Conservation (phyloP, 2,888 invertebrate species). For the Oscheius sp. region DNA sequence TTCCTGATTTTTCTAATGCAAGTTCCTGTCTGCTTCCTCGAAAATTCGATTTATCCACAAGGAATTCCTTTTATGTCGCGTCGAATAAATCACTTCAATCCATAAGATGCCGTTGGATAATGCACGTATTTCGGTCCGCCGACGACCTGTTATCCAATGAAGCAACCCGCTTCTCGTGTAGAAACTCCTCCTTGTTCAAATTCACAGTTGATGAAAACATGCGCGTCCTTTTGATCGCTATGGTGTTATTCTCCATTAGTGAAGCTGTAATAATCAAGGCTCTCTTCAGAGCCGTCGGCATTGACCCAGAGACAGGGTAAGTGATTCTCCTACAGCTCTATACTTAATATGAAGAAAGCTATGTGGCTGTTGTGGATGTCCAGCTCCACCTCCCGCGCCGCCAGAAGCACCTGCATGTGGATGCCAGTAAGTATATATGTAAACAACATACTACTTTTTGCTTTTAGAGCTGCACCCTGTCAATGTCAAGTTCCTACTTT, state of each 20-base stretch:
- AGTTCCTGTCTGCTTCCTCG: too few species aligned
- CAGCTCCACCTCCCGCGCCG: constrained; percentile 11
- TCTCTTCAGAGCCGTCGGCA: constrained; percentile 15
- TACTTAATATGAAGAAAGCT: background rate
- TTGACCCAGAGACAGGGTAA: constrained; percentile 22
- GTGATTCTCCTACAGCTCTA: background rate
- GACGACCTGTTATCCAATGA: background rate
- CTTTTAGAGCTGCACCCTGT: background rate
- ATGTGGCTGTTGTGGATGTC: constrained; percentile 24
- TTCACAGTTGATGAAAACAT: too few species aligned
- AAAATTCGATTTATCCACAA: too few species aligned
- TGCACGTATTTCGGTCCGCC: constrained; percentile 27
- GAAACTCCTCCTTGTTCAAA: too few species aligned
- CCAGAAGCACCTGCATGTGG: constrained; percentile 9
- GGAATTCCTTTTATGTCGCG: too few species aligned
- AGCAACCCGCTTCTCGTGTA: background rate
- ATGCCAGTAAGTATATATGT: background rate
- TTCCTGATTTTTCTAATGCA: too few species aligned
- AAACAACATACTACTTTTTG: background rate
- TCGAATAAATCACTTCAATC: too few species aligned
- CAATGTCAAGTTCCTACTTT: constrained; percentile 2
- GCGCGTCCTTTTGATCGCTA: constrained; percentile 1
- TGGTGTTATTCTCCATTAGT: background rate
- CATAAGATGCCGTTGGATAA: background rate
- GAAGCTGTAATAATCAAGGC: constrained; percentile 21